A percentile compares a stretch with the other conserved stretches of the same genome.
phyloP scores from a whole-genome alignment of 2,797 vertebrate species.

The Sparus aurata region DNA sequence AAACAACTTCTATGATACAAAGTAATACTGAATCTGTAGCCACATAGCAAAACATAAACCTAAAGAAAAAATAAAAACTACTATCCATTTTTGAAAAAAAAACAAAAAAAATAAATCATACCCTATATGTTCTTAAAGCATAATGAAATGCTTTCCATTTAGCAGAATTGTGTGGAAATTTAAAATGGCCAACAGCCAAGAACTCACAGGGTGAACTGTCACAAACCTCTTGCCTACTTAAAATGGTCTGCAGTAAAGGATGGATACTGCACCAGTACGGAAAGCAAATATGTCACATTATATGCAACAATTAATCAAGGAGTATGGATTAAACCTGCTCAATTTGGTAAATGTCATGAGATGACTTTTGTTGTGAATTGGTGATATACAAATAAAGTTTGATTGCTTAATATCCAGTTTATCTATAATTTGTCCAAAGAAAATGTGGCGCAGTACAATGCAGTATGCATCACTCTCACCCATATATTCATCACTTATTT shows the following conservation, averaged over 20 bases:
- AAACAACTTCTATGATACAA: not conserved
- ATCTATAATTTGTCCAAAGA: not conserved
- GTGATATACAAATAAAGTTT: no score
- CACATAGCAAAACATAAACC: not conserved
- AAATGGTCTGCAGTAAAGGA: not conserved
- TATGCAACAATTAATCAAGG: no score
- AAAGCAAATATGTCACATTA: not conserved
- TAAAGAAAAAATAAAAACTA: no score
- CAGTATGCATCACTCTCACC: not conserved
- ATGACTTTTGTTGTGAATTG: no score
- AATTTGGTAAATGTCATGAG: no score
- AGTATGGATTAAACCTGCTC: no score
- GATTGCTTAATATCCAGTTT: not conserved
- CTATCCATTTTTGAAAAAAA: not conserved
- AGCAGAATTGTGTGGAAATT: not conserved
- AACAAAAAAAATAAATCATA: not conserved
- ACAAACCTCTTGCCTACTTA: not conserved
- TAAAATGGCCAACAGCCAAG: not conserved
- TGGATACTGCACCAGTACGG: not conserved
- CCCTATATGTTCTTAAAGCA: not conserved
- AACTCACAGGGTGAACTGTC: not conserved
- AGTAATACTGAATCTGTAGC: not conserved
- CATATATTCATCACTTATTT: conserved; percentile 2
- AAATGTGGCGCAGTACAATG: not conserved
- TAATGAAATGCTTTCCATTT: not conserved